phyloP scores from a whole-genome alignment of 2,113 vertebrate species.

The Electrona antarctica region DNA sequence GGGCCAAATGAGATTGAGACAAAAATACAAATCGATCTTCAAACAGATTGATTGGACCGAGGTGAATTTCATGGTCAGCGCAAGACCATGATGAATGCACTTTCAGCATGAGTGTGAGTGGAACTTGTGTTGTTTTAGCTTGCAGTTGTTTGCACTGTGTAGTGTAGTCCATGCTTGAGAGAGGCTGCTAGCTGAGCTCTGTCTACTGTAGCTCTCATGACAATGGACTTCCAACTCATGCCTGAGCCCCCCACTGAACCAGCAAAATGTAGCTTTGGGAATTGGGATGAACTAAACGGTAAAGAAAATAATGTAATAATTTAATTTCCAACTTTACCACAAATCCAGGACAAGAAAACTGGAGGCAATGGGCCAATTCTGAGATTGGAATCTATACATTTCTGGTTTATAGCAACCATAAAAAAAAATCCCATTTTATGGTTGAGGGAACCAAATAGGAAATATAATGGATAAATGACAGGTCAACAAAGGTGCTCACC shows the following conservation, averaged over 20 bases:
- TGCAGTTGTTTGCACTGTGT: constrained; percentile 34
- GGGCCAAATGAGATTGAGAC: constrained; percentile 46
- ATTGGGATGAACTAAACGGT: neutral
- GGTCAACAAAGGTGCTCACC: constrained; percentile 12
- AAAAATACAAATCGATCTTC: constrained; percentile 16
- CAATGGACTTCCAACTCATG: neutral
- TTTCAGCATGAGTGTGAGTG: constrained; percentile 37
- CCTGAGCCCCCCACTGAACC: neutral
- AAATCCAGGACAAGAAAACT: neutral
- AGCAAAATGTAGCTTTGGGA: constrained; percentile 13
- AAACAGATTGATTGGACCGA: constrained; percentile 10
- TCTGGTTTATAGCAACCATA: too few relatives aligned
- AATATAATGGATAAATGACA: constrained; percentile 37
- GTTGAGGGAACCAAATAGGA: constrained; percentile 28
- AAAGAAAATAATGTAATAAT: neutral
- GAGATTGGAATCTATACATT: constrained; percentile 20
- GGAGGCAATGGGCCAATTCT: neutral
- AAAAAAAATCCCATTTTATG: constrained; percentile 48
- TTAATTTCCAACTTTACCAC: neutral
- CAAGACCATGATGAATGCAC: constrained; percentile 19
- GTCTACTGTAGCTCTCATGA: neutral
- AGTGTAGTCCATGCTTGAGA: constrained; percentile 14
- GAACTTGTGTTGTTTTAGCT: constrained; percentile 3
- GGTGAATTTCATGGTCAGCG: neutral
- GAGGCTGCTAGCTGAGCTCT: neutral